Base-by-base conservation (phyloP, 2,888 invertebrate species). In the Cataglyphis rosenhaueri region DNA sequence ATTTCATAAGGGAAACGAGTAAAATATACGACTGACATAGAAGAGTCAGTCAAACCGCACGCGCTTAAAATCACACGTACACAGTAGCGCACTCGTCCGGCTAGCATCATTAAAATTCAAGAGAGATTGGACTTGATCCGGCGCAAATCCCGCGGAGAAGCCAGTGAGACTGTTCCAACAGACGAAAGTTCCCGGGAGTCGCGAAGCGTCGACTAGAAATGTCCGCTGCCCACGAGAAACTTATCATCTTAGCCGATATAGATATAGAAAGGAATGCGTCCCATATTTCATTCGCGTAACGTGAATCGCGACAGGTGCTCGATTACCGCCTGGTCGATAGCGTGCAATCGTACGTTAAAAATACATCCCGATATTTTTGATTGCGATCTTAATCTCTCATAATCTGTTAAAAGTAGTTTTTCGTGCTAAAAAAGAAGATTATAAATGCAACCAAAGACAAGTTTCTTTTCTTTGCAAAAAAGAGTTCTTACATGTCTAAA, bases 21-120 rank as follows among this genome's bases (percentile, higher is more conserved):
- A 21, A 44, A 65, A n/a, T 59, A 41, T 32, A 44, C 21, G 71
- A 70, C 44, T 79, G 71, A 70, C 71, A 35, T 44, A 44, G 44
- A 35, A 44, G 44, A 78, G 35, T 70, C 35, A 75, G 64, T 44
- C 75, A 55, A 65, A 52, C 65, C 57, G 12, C 41, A 41, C 18
- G 38, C 41, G 70, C 21, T 78, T 44, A 55, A 70, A 32, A 79
- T 70, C 59, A 25, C 15, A 61, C 32, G 12, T 59, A 59, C 32
- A 32, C 32, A 68, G 29, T 44, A 25, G 62, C 44, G 8, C 55
- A 25, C 35, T 32, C 62, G 25, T 12, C 25, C 15, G 57, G 44
- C 71, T 44, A 18, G 44, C 35, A 44, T 70, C 71, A 57, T 79
- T 79, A 79, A 79, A 79, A 79, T 79, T 79, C 78, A 79, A 57